Percentiles rank a stretch among this genome's conserved stretches.
These are phyloP conservation scores for Seira musarum DNA, from an alignment of 2,888 invertebrate genomes.

Conservation along the genomic window DNA sequence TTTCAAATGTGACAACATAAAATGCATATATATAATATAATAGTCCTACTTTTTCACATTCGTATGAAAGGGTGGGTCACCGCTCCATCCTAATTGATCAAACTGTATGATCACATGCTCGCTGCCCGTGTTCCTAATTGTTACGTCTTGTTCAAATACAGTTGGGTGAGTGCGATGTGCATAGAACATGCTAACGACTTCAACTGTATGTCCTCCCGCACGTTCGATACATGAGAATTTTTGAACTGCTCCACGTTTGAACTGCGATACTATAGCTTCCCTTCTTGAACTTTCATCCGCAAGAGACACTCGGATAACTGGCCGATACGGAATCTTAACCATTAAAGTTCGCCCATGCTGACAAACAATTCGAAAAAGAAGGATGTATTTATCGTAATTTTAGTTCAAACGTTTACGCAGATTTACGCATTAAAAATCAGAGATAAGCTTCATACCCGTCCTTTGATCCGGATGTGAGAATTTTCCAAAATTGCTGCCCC, in stretches of 20 bases:
- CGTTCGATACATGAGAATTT: constrained; percentile 71
- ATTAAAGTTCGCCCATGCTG: constrained; percentile 78
- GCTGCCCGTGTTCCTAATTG: constrained; percentile 82
- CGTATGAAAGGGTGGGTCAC: constrained; percentile 77
- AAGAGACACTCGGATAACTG: constrained; percentile 76
- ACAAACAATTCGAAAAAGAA: constrained; percentile 11
- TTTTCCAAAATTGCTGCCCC: constrained; percentile 79
- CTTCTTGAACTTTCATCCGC: constrained; percentile 76
- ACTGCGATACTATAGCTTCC: constrained; percentile 81
- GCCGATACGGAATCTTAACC: constrained; percentile 80
- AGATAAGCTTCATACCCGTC: no score
- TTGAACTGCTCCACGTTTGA: constrained; percentile 78
- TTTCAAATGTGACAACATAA: background rate
- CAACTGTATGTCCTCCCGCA: constrained; percentile 60
- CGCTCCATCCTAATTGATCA: constrained; percentile 77
- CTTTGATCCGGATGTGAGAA: constrained; percentile 79
- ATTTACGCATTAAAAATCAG: no score
- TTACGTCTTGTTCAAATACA: constrained; percentile 86
- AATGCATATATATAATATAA: background rate
- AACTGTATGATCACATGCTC: constrained; percentile 77
- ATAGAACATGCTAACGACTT: constrained; percentile 76
- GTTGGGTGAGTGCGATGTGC: constrained; percentile 86
- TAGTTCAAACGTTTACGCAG: no score
- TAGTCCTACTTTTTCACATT: constrained; percentile 74
- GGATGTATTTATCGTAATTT: no score